A percentile compares a stretch with the other conserved stretches of the same genome.
Conservation (phyloP, 2,888 invertebrate species). For the Heliconius cydno region DNA sequence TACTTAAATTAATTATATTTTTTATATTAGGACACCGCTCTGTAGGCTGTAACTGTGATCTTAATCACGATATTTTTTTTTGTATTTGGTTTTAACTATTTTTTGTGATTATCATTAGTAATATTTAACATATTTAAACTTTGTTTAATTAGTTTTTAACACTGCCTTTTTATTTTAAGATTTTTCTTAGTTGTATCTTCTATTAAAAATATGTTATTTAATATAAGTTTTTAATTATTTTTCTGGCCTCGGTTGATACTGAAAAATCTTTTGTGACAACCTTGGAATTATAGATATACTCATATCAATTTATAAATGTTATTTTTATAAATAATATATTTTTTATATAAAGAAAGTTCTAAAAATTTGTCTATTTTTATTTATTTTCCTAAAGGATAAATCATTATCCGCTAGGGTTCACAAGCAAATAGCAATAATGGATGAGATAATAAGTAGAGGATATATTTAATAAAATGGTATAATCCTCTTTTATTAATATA, state of each 20-base stretch:
- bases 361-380: background rate
- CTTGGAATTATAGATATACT: background rate
- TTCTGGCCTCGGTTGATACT: background rate
- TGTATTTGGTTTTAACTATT: conserved; percentile 19
- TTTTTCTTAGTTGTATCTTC: background rate
- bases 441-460: too few relatives aligned
- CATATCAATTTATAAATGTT: too few relatives aligned
- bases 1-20: conserved; percentile 25
- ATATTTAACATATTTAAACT: conserved; percentile 3
- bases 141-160: background rate
- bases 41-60: conserved; percentile 81
- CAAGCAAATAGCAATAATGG: too few relatives aligned
- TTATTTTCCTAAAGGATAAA: background rate
- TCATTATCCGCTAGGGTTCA: too few relatives aligned
- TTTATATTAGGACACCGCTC: conserved; percentile 58
- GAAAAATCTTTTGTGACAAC: background rate
- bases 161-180: background rate
- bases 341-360: background rate
- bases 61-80: conserved; percentile 64
- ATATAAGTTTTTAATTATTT: background rate
- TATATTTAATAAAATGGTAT: too few relatives aligned
- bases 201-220: conserved; percentile 7
- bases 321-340: background rate
- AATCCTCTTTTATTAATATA: too few relatives aligned
- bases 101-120: conserved; percentile 22